phyloP scores from a whole-genome alignment of 1,140 invertebrate genomes.

The Drosophila sulfurigaster region DNA sequence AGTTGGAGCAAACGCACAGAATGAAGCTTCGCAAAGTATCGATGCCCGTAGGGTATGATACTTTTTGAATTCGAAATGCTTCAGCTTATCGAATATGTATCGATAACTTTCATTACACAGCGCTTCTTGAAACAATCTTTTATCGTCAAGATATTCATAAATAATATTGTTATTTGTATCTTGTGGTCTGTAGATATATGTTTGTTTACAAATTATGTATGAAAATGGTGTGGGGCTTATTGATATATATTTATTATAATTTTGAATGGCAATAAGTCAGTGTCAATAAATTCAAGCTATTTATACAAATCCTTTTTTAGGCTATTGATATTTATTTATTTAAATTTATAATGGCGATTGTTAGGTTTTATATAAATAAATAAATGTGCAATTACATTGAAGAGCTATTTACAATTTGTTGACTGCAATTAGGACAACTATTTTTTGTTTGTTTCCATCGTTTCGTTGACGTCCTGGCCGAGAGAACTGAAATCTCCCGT shows the following conservation, averaged over 20 bases:
- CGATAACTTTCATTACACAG: conserved; percentile 6
- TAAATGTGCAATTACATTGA: conserved; percentile 54
- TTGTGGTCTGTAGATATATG: too few relatives aligned
- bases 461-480: conserved; percentile 43
- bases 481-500: conserved; percentile 87
- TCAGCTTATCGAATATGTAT: conserved; percentile 4
- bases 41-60: conserved; percentile 16
- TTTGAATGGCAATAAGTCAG: too few relatives aligned
- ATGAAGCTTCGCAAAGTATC: conserved; percentile 26
- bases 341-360: conserved; percentile 46
- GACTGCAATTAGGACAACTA: conserved; percentile 24
- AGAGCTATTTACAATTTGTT: conserved; percentile 58
- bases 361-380: conserved; percentile 59
- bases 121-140: background rate
- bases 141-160: too few relatives aligned
- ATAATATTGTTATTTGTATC: too few relatives aligned
- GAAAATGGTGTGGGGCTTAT: too few relatives aligned
- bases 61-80: conserved; percentile 13
- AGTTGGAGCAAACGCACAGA: background rate
- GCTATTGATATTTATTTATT: conserved; percentile 34
- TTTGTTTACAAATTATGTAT: too few relatives aligned
- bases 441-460: conserved; percentile 5
- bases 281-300: too few relatives aligned
- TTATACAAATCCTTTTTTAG: background rate
- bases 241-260: too few relatives aligned